phyloP scores from a whole-genome alignment of 2,888 invertebrate genomes.

The Pterostichus niger region DNA sequence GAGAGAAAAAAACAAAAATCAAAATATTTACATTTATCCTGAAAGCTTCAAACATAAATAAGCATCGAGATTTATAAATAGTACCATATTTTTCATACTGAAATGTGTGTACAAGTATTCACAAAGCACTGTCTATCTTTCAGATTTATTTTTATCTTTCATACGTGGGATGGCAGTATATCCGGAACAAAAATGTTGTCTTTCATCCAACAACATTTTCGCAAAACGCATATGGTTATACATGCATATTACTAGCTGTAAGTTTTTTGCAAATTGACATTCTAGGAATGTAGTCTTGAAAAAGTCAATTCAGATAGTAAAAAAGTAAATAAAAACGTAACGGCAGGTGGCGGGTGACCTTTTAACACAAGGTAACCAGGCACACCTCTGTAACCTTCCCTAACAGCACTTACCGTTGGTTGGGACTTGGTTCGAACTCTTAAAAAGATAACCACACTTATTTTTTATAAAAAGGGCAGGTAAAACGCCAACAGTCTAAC shows the following conservation, averaged over 20 bases:
- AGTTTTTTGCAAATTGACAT: background rate
- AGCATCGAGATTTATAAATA: too few relatives aligned
- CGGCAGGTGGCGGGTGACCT: constrained; percentile 21
- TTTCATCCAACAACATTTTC: background rate
- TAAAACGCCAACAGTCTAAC: too few relatives aligned
- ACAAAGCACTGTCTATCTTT: background rate
- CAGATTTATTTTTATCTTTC: constrained; percentile 3
- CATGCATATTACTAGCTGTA: background rate
- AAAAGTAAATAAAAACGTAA: constrained; percentile 17
- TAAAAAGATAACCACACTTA: too few relatives aligned
- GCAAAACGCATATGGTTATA: constrained; percentile 6
- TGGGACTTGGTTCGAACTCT: too few relatives aligned
- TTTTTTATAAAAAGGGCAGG: too few relatives aligned
- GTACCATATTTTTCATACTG: too few relatives aligned
- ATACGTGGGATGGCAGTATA: constrained; percentile 4
- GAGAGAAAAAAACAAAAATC: too few relatives aligned
- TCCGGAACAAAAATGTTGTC: constrained; percentile 31
- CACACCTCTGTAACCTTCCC: constrained; percentile 47
- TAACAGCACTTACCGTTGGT: background rate
- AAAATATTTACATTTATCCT: too few relatives aligned
- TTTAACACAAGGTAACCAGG: constrained; percentile 38
- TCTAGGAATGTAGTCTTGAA: constrained; percentile 4
- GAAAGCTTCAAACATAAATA: too few relatives aligned
- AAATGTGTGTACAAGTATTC: background rate
- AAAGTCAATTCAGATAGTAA: background rate